These are phyloP conservation scores for Acanthiza pusilla DNA, from an alignment of 2,797 vertebrate species.

Conservation along the genomic window DNA sequence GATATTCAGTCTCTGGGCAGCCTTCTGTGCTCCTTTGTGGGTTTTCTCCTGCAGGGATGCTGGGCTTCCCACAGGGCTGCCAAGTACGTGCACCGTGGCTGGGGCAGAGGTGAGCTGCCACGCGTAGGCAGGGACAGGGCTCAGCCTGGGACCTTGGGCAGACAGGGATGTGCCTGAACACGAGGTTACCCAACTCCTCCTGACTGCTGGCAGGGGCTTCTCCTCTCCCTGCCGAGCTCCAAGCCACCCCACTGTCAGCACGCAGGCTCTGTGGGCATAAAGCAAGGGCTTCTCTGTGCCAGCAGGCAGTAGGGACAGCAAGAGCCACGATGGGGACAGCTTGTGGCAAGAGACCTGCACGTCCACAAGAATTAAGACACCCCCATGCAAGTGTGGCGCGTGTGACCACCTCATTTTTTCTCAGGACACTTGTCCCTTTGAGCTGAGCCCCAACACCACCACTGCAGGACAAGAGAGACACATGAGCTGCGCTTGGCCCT, in stretches of 20 bases:
- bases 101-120: neutral
- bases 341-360: neutral
- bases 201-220: neutral
- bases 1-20: neutral
- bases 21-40: neutral
- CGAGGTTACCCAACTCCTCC: neutral
- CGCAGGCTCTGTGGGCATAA: neutral
- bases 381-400: rapidly evolving
- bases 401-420: neutral
- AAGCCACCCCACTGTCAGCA: rapidly evolving
- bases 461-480: rapidly evolving
- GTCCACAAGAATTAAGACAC: neutral
- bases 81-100: neutral
- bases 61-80: rapidly evolving
- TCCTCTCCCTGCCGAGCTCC: rapidly evolving
- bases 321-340: neutral
- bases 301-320: neutral
- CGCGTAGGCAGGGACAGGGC: rapidly evolving
- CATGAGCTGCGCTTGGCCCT: neutral
- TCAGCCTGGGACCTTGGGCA: neutral
- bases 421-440: neutral
- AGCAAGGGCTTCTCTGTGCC: neutral
- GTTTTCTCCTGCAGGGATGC: neutral
- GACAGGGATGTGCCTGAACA: neutral
- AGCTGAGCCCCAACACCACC: neutral